Percentiles rank a stretch among this genome's conserved stretches.
These are phyloP conservation scores for Aspiorhynchus laticeps DNA, from an alignment of 2,113 vertebrate genomes.

Conservation along the genomic window DNA sequence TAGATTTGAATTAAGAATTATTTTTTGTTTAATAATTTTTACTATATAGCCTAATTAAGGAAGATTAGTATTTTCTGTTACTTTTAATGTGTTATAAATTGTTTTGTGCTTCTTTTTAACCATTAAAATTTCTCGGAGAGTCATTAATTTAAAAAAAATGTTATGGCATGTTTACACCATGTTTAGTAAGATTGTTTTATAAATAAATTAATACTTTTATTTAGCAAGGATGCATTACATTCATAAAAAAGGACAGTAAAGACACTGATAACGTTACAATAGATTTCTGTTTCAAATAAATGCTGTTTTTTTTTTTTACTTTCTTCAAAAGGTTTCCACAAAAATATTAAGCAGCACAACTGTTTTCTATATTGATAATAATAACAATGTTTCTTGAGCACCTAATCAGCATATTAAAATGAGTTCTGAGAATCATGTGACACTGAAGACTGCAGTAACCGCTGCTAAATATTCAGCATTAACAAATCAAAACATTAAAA, in stretches of 20 bases:
- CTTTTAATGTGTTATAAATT: background rate
- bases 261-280: background rate
- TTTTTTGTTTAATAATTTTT: background rate
- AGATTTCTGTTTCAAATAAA: background rate
- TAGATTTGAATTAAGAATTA: background rate
- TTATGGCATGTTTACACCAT: background rate
- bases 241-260: background rate
- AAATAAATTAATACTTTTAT: background rate
- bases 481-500: background rate
- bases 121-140: background rate
- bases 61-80: background rate
- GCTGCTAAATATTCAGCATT: background rate
- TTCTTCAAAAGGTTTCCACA: background rate
- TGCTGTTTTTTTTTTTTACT: too few species aligned
- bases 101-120: background rate
- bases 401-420: background rate
- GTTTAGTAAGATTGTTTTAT: background rate
- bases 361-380: background rate
- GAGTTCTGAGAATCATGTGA: background rate
- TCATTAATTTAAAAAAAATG: background rate
- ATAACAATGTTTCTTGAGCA: background rate
- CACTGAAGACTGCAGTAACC: background rate
- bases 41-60: background rate
- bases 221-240: background rate
- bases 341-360: background rate